A percentile compares a stretch with the other conserved stretches of the same genome.
phyloP scores from a whole-genome alignment of 2,888 invertebrate species.

The Proisotoma minuta region DNA sequence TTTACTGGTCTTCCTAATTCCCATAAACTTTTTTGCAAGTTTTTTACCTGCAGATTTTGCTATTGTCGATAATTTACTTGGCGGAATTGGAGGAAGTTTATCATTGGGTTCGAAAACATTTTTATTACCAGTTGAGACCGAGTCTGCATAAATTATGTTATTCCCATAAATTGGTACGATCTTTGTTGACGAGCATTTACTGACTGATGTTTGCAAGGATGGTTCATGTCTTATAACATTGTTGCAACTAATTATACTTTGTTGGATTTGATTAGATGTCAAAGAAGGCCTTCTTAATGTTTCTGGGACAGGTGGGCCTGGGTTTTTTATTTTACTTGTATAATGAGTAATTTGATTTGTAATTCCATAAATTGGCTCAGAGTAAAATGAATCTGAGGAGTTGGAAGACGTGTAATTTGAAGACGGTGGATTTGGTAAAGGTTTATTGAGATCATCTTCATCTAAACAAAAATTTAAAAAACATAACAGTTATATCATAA shows the following conservation, averaged over 20 bases:
- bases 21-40: slow-evolving; percentile 43
- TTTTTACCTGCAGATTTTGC: slow-evolving; percentile 45
- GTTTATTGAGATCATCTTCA: slow-evolving; percentile 37
- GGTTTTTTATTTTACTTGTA: background rate
- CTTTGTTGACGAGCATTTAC: no score
- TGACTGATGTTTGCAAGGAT: background rate
- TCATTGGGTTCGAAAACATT: slow-evolving; percentile 32
- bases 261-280: background rate
- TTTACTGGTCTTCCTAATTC: slow-evolving; percentile 40
- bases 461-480: no score
- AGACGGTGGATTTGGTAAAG: slow-evolving; percentile 33
- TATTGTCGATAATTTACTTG: slow-evolving; percentile 44
- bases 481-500: no score
- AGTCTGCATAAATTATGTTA: background rate
- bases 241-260: slow-evolving; percentile 6
- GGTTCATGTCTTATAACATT: slow-evolving; percentile 1
- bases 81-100: slow-evolving; percentile 42
- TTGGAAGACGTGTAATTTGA: slow-evolving; percentile 26
- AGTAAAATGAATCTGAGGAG: slow-evolving; percentile 40
- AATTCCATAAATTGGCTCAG: slow-evolving; percentile 45
- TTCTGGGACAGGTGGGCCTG: slow-evolving; percentile 4
- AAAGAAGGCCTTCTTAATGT: slow-evolving; percentile 1
- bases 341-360: slow-evolving; percentile 31
- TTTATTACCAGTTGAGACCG: background rate
- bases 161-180: background rate